Percentiles rank a stretch among this genome's conserved stretches.
phyloP scores from a whole-genome alignment of 2,797 vertebrate genomes.

The Natrix natrix region DNA sequence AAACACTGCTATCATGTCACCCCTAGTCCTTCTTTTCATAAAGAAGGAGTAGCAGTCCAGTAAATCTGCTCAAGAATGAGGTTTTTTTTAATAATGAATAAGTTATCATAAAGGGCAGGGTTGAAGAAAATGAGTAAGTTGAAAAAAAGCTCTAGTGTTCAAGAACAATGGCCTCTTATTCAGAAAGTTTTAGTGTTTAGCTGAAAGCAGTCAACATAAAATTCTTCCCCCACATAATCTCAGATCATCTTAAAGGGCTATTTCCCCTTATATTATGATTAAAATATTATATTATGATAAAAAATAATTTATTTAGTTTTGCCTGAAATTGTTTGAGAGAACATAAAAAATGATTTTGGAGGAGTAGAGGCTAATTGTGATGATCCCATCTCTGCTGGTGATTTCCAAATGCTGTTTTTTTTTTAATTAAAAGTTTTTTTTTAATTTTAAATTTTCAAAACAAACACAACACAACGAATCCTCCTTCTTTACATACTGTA shows the following conservation, averaged over 20 bases:
- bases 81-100: constrained; percentile 26
- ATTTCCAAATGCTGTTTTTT: fast-evolving
- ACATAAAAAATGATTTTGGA: constrained; percentile 19
- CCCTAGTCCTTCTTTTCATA: too few relatives aligned
- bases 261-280: neutral
- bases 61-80: neutral
- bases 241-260: constrained; percentile 28
- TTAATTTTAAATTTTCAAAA: too few relatives aligned
- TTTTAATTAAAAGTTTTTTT: neutral
- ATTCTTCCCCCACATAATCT: constrained; percentile 34
- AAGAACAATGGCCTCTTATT: constrained; percentile 63
- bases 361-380: neutral
- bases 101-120: constrained; percentile 3
- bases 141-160: constrained; percentile 51
- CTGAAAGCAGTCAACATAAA: constrained; percentile 38
- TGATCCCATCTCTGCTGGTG: neutral
- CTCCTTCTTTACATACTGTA: too few relatives aligned
- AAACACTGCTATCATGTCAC: too few relatives aligned
- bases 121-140: neutral
- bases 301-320: neutral
- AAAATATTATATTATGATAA: neutral
- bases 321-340: neutral
- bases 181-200: constrained; percentile 43
- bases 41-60: neutral
- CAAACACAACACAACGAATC: too few relatives aligned